These are phyloP conservation scores for Neodiprion fabricii DNA, from an alignment of 1,140 invertebrate genomes.

Conservation along the genomic window DNA sequence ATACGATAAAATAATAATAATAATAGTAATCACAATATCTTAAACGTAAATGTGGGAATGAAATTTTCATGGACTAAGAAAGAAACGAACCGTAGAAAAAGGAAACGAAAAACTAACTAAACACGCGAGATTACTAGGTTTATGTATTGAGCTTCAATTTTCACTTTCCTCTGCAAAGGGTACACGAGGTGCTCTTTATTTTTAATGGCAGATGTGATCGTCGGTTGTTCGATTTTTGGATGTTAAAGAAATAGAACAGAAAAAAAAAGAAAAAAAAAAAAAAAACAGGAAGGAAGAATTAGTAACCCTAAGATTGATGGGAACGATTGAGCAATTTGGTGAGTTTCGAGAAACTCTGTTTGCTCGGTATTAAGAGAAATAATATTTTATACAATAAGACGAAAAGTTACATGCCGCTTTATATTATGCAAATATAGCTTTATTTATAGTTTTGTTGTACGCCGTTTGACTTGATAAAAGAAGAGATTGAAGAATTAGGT, in stretches of 20 bases:
- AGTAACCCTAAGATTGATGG: not conserved
- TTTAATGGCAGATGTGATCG: no score
- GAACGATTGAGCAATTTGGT: not conserved
- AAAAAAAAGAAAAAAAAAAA: not conserved
- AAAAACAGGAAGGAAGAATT: not conserved
- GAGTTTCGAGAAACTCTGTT: constrained; percentile 18
- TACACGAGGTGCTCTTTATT: not conserved
- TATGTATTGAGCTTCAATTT: not conserved
- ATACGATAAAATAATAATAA: not conserved
- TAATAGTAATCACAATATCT: not conserved
- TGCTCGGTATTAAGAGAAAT: constrained; percentile 25
- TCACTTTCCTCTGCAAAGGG: not conserved
- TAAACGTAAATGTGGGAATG: not conserved
- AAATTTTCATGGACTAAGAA: not conserved
- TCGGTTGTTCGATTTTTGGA: no score
- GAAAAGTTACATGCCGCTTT: constrained; percentile 39
- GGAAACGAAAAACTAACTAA: not conserved
- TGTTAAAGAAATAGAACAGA: not conserved
- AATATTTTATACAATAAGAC: constrained; percentile 40
- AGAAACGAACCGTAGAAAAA: not conserved
- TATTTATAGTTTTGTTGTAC: constrained; percentile 41
- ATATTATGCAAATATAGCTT: constrained; percentile 42
- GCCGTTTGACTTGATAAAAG: not conserved
- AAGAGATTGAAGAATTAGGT: not conserved
- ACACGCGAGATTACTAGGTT: constrained; percentile 12